phyloP scores from a whole-genome alignment of 1,140 invertebrate species.

The Drosophila sucinea region DNA sequence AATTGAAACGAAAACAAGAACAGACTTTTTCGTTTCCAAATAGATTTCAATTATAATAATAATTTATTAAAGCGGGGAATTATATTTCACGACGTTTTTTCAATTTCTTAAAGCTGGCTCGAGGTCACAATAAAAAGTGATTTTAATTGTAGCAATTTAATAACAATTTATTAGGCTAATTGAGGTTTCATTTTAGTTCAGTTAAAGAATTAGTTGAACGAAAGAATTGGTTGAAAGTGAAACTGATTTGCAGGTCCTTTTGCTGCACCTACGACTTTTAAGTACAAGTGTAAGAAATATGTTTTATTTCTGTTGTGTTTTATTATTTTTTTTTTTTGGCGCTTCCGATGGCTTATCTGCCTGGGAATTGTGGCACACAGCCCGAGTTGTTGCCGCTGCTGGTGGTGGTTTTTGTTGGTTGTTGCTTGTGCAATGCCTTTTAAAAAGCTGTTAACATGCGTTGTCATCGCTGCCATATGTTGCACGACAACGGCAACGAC shows the following conservation, averaged over 20 bases:
- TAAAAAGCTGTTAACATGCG: constrained; percentile 81
- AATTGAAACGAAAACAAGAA: too few species aligned
- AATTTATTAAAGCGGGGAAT: too few species aligned
- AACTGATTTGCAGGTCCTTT: background rate
- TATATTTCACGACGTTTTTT: too few species aligned
- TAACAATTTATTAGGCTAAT: too few species aligned
- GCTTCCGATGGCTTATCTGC: constrained; percentile 73
- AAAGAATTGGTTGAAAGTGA: background rate
- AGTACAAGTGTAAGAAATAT: constrained; percentile 12
- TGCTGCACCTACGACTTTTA: background rate
- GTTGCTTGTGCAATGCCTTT: constrained; percentile 72
- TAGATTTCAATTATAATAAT: too few species aligned
- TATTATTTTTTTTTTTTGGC: constrained; percentile 3
- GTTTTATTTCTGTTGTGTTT: background rate
- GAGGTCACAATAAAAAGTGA: too few species aligned
- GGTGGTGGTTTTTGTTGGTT: constrained; percentile 28
- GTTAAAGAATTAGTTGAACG: background rate
- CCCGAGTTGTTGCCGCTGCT: constrained; percentile 12
- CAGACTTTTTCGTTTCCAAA: too few species aligned
- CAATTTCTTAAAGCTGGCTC: too few species aligned
- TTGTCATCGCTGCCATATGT: constrained; percentile 80
- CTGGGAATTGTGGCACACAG: constrained; percentile 66
- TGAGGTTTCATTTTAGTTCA: too few species aligned
- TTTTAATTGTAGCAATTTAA: too few species aligned
- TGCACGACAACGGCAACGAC: constrained; percentile 70